phyloP scores from a whole-genome alignment of 2,113 vertebrate species.

The Tringa solitaria region DNA sequence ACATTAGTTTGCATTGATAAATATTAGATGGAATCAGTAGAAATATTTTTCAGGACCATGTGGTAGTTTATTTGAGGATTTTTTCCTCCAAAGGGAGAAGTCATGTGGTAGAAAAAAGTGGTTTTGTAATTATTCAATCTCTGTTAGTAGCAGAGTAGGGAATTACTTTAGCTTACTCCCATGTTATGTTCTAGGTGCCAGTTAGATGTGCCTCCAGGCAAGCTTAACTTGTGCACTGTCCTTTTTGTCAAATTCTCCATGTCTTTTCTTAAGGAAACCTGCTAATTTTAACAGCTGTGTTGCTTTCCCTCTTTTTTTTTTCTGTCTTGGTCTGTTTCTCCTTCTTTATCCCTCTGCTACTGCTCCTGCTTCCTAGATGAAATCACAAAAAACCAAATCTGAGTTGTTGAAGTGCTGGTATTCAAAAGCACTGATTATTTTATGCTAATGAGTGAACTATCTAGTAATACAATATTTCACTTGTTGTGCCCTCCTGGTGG shows the following conservation, averaged over 20 bases:
- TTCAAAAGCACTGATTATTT: slow-evolving; percentile 65
- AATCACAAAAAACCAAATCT: slow-evolving; percentile 11
- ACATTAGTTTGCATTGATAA: slow-evolving; percentile 41
- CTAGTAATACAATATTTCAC: slow-evolving; percentile 75
- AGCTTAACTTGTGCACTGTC: neutral
- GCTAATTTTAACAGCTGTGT: neutral
- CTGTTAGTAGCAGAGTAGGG: neutral
- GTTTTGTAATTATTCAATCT: neutral
- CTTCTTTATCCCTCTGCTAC: neutral
- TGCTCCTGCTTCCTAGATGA: slow-evolving; percentile 1
- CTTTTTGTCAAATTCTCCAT: neutral
- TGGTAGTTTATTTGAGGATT: neutral
- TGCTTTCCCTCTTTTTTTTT: neutral
- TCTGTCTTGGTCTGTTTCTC: neutral
- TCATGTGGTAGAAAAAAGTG: neutral
- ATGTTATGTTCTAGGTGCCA: neutral
- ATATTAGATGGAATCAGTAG: slow-evolving; percentile 14
- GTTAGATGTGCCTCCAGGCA: slow-evolving; percentile 8
- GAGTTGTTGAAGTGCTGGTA: slow-evolving; percentile 37
- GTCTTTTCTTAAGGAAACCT: slow-evolving; percentile 1
- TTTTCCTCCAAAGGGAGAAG: neutral
- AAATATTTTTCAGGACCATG: slow-evolving; percentile 24
- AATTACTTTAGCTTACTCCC: slow-evolving; percentile 25
- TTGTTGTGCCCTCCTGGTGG: slow-evolving; percentile 78
- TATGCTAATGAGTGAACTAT: slow-evolving; percentile 76